phyloP scores from a whole-genome alignment of 2,797 vertebrate genomes.

The Gastrophryne carolinensis region DNA sequence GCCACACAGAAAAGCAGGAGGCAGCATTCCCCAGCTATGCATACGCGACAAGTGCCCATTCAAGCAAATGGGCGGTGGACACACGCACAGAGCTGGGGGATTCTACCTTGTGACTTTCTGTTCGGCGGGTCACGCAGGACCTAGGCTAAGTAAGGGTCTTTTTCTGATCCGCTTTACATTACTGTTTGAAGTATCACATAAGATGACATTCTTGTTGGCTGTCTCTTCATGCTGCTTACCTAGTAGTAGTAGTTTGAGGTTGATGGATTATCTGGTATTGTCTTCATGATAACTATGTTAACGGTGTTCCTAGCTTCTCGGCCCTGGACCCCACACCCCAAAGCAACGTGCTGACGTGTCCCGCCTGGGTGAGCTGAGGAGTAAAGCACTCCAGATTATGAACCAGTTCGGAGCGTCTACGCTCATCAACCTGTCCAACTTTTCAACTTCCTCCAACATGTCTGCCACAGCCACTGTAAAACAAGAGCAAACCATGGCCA shows the following conservation, averaged over 20 bases:
- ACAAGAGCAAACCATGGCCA: constrained; percentile 85
- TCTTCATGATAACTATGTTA: neutral
- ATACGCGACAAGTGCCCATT: too few relatives aligned
- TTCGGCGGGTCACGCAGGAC: too few relatives aligned
- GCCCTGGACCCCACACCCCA: constrained; percentile 68
- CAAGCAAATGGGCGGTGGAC: too few relatives aligned
- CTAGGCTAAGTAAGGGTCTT: too few relatives aligned
- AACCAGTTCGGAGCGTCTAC: constrained; percentile 76
- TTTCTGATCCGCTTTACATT: too few relatives aligned
- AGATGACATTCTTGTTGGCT: too few relatives aligned
- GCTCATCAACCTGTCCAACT: constrained; percentile 76
- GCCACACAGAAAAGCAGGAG: too few relatives aligned
- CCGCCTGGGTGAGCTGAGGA: constrained; percentile 68
- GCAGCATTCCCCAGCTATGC: too few relatives aligned
- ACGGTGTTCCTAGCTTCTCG: constrained; percentile 67
- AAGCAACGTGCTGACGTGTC: constrained; percentile 71
- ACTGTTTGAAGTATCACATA: too few relatives aligned
- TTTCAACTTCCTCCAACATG: constrained; percentile 77
- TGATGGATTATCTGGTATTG: neutral
- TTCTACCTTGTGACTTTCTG: too few relatives aligned
- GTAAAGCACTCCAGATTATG: constrained; percentile 75
- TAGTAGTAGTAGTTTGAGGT: neutral
- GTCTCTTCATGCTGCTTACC: too few relatives aligned
- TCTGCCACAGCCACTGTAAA: constrained; percentile 75
- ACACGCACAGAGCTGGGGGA: too few relatives aligned